Conservation (phyloP, 2,113 vertebrate genomes). For the Sapajus apella region DNA sequence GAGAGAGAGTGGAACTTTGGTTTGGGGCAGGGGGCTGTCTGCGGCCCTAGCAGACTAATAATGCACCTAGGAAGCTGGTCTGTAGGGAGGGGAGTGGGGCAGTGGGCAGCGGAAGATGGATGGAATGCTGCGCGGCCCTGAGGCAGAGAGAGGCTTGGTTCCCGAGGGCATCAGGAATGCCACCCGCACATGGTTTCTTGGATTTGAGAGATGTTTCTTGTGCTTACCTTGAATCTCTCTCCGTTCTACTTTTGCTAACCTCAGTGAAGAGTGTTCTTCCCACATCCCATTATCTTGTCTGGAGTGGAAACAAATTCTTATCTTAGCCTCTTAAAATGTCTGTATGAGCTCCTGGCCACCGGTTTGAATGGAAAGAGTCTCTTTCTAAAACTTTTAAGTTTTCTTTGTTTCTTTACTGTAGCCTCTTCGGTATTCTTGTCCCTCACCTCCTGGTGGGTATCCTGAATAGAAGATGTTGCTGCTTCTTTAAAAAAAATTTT, state of each 20-base stretch:
- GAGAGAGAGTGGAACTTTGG: not conserved
- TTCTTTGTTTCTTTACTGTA: not conserved
- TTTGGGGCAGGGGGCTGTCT: not conserved
- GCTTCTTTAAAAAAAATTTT: too few relatives aligned
- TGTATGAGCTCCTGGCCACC: not conserved
- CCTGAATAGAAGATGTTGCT: not conserved
- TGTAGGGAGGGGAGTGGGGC: not conserved
- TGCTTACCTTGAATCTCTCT: not conserved
- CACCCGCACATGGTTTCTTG: fast-evolving
- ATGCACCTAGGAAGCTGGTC: not conserved
- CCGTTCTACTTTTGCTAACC: not conserved
- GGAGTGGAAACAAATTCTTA: constrained; percentile 9
- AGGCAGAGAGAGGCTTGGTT: not conserved
- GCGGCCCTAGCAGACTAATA: not conserved
- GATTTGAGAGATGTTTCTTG: not conserved
- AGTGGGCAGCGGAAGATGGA: not conserved
- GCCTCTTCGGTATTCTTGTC: not conserved
- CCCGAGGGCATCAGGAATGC: not conserved
- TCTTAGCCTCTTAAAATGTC: not conserved
- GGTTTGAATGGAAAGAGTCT: not conserved
- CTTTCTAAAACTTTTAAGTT: not conserved
- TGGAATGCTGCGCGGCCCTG: fast-evolving
- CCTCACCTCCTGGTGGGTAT: not conserved
- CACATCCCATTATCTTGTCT: not conserved
- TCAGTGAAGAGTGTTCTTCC: not conserved